Evolutionary conservation across 2,113 vertebrate genomes (phyloP), one percentile per base, ranked within the genome.

Genomic region (Tenrec ecaudatus): DNA sequence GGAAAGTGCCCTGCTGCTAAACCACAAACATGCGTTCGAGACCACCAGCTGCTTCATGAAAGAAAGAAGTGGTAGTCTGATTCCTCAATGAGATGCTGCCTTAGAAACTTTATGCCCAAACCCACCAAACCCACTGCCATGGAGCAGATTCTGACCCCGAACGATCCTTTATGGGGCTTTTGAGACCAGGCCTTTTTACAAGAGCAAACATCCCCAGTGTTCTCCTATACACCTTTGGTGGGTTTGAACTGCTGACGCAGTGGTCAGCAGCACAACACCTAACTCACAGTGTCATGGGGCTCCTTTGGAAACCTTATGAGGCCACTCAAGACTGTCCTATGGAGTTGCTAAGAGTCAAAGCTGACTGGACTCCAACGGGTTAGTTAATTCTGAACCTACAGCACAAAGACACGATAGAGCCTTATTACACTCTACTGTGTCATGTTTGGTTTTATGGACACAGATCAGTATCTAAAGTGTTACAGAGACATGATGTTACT

Each of bases 381-480:
- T 29, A 43, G 4, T 3, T 71, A 86, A 81, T 23, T 6, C 14
- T 68, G 64, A 38, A 3, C 27, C 16, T 80, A 27, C 2, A 33
- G 33, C n/a, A 82, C 6, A 75, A 5, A 80, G 22, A 77, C 47
- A 2, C 6, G 38, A 1, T 6, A 27, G 17, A 69, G 6, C 3
- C 33, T 82, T 3, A 43, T 2, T 75, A 27, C 0, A 47, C 68
- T 80, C 9, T 38, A 1, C 12, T 1, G 2, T 27, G 6, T n/a
- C 91, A 53, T 29, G 76, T 79, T 16, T 81, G n/a, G 9, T 60
- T 82, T 80, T n/a, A 40, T 68, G 16, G 20, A 22, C 16, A 20
- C 60, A 12, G 27, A 16, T 86, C 76, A 88, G 40, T 88, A 86
- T 73, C 29, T 80, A 14, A 94, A 86, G 17, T 66, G n/a, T 87